Evolutionary conservation across 2,113 vertebrate species (phyloP).

Genomic region (Ptilonorhynchus violaceus): DNA sequence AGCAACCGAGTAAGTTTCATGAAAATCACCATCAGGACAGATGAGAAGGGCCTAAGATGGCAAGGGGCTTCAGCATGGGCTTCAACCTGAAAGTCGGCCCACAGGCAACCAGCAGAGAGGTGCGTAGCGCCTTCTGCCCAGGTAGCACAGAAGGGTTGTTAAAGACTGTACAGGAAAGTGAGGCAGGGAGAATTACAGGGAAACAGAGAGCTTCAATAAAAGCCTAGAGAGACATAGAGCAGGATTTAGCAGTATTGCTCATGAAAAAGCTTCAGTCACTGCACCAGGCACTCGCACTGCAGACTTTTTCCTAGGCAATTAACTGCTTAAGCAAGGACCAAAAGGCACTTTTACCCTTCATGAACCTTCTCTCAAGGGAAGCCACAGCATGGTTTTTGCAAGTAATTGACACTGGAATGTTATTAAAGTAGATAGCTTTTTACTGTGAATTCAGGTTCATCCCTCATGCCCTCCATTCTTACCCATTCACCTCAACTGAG

Average conservation of each 20-base stretch:
- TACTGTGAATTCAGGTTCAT: background rate
- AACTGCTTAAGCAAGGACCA: background rate
- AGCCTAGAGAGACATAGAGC: background rate
- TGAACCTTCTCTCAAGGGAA: background rate
- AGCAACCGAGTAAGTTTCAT: background rate
- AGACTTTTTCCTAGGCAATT: background rate
- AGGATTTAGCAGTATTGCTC: background rate
- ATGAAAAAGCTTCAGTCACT: background rate
- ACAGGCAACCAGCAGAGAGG: background rate
- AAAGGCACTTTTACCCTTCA: background rate
- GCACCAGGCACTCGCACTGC: background rate
- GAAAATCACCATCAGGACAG: background rate
- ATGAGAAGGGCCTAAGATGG: background rate
- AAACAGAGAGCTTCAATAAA: background rate
- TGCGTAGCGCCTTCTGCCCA: accelerated
- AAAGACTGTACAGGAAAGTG: background rate
- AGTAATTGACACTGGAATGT: background rate
- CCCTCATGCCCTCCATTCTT: background rate
- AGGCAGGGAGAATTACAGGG: background rate
- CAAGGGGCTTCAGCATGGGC: background rate
- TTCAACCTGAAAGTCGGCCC: background rate
- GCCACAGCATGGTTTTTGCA: background rate
- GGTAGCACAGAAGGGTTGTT: background rate
- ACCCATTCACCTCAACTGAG: background rate
- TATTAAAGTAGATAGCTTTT: background rate